Base-by-base conservation (phyloP, 2,797 vertebrate genomes). In the Anabacerthia variegaticeps region DNA sequence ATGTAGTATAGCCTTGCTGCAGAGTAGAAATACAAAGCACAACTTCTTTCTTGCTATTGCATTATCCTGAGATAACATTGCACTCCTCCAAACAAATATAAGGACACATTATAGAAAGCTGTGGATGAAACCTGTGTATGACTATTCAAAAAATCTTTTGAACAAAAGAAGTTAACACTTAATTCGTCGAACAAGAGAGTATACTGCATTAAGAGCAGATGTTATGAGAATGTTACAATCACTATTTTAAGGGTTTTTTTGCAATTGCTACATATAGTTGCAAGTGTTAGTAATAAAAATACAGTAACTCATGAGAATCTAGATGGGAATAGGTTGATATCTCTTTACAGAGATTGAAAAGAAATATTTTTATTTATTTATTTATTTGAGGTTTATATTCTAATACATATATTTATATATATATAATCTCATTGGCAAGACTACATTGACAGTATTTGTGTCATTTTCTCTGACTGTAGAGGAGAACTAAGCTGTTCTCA, bases 361-460 rank as follows among this genome's bases (percentile, higher is more conserved):
- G 3, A 83, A 85, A n/a, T n/a, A 17, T 2, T 2, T 2, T 20
- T 2, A n/a, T 2, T 2, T 17, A 37, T 15, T 41, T 78, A 10
- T 72, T 83, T 71, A 66, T 84, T 61, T 84, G 28, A 56, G 10
- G 2, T 28, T 75, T 85, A 44, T 74, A 37, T 49, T 39, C 28
- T 26, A 72, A 68, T 32, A 48, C 46, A 48, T 26, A 48, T 11
- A n/a, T n/a, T n/a, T n/a, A 48, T 24, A 51, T 16, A 65, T 24
- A 52, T 41, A 54, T 13, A 32, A 0, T 9, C 7, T 52, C 68
- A 14, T 75, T 20, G 4, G 20, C 30, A 65, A 54, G 27, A 46
- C 5, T 66, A 5, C 10, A 9, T 32, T 72, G 34, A 21, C 18
- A 19, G 0, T 43, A 34, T 65, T 63, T 88, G 18, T 56, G 4